phyloP scores from a whole-genome alignment of 2,113 vertebrate species.

The Camelus dromedarius region DNA sequence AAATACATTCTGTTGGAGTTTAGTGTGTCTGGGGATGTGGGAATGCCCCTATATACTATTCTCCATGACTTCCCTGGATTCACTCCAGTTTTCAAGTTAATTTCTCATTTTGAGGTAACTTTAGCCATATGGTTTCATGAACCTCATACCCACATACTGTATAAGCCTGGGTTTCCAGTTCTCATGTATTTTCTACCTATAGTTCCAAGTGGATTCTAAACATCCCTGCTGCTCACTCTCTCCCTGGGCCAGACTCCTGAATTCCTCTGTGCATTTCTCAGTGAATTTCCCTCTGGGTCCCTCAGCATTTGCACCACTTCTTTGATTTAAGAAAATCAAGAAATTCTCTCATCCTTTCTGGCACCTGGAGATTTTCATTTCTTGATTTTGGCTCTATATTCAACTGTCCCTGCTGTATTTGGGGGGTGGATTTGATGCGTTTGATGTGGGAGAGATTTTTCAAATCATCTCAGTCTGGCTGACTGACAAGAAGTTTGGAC shows the following conservation, averaged over 20 bases:
- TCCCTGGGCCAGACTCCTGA: background rate
- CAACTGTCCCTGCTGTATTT: background rate
- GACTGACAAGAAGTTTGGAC: background rate
- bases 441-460: background rate
- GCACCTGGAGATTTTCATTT: background rate
- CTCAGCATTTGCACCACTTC: background rate
- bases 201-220: background rate
- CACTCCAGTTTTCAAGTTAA: constrained; percentile 48
- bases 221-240: background rate
- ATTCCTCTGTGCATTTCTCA: background rate
- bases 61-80: constrained; percentile 26
- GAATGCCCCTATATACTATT: background rate
- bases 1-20: constrained; percentile 46
- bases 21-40: background rate
- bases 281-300: background rate
- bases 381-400: background rate
- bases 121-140: background rate
- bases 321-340: background rate
- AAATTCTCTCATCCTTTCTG: background rate
- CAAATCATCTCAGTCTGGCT: background rate
- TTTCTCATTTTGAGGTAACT: constrained; percentile 42
- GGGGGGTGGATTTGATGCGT: background rate
- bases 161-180: constrained; percentile 33
- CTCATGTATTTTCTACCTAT: constrained; percentile 21
- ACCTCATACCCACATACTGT: background rate